Base-by-base conservation (phyloP, 2,888 invertebrate species). In the Parnassius mnemosyne region DNA sequence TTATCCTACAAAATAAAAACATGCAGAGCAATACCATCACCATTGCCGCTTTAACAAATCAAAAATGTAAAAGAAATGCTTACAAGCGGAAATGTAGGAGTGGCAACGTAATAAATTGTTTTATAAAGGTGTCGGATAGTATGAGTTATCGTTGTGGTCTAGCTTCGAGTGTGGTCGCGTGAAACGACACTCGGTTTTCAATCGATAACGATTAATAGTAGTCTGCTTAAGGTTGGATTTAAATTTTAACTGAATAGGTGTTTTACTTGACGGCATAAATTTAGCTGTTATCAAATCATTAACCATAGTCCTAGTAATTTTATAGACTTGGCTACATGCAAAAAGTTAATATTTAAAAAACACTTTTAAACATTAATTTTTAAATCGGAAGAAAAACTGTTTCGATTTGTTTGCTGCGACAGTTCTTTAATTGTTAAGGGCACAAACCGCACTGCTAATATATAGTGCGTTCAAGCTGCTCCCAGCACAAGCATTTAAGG, bases 171-270 rank as follows among this genome's bases (percentile, higher is more conserved):
- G 63, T 63, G 63, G 63, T 59, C 63, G 55, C 44, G 11, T 49
- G 62, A 55, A 54, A 53, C 57, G 57, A 61, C 57, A 61, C 61
- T 61, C 57, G 57, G 53, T 41, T 57, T 63, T 59, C 59, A 55
- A 59, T 63, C 63, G 63, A 63, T 63, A 55, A 59, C 59, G 54
- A 63, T 63, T 63, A 63, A 63, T 63, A 55, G 63, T 51, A 34
- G 59, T 20, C 55, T 44, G 59, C 46, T 46, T 63, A 55, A 59
- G 46, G 50, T 34, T 53, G 25, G 54, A 16, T 60, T 62, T 57
- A 62, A 62, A 57, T 53, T 34, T 60, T 54, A 60, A 61, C 53
- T 42, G 52, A 53, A 41, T 47, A 53, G 42, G 47, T 53, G 61
- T 61, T 61, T 61, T 11, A 53, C 47, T 62, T 62, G 57, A 57